Base-by-base conservation (phyloP, 2,888 invertebrate genomes). In the Synanthedon vespiformis region DNA sequence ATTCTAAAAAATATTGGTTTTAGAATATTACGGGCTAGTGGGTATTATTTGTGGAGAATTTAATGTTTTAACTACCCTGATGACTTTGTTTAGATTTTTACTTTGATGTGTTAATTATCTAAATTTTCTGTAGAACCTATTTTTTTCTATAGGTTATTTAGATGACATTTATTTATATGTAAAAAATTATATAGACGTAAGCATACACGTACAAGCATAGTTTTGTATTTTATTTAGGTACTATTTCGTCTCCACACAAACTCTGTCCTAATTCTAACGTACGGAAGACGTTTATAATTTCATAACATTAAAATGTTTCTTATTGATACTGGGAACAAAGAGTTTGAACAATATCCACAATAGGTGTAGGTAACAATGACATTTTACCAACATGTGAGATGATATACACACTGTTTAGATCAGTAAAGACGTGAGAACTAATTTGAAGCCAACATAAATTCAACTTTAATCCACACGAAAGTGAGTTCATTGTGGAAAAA, bases 231-330 rank as follows among this genome's bases (percentile, higher is more conserved):
- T 22, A 22, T 22, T 22, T 22, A 1, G 22, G 22, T 22, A 22
- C 22, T 34, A 34, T 34, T 34, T 34, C 34, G 10, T 8, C 34
- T 44, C 44, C 44, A 44, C 44, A n/a, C n/a, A n/a, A 44, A 13
- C 14, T 44, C 14, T 44, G 14, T 44, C 14, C 44, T 34, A 0
- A 16, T 41, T 52, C 8, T 51, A 59, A 65, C 61, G 72, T 71
- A 75, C 82, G 83, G 84, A 86, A 86, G 84, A 86, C 83, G 75
- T 84, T 81, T 80, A 85, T 86, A 86, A 85, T 86, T 86, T 83
- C 78, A 80, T 79, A 82, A 85, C 86, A 87, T 87, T 87, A 87
- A 85, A 86, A 86, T 85, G 86, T 86, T 85, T 86, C 84, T 70
- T 84, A 85, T 85, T 81, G 84, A 85, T 84, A 72, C 67, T 59